Conservation (phyloP, 2,113 vertebrate species). For the Coregonus clupeaformis region DNA sequence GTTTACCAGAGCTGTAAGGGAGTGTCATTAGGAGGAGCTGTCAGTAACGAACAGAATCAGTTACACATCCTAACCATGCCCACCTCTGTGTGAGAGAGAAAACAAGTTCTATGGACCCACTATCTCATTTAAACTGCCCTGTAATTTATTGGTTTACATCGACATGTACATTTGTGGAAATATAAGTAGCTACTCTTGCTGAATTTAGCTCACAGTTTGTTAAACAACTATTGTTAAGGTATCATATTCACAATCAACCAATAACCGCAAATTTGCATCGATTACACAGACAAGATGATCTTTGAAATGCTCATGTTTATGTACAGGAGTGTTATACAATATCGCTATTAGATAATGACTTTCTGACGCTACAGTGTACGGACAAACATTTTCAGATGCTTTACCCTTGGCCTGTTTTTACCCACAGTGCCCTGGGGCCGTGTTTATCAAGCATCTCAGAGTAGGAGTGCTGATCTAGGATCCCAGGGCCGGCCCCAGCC, state of each 20-base stretch:
- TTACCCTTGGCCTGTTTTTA: neutral
- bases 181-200: neutral
- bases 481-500: too few species aligned
- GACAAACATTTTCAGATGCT: neutral
- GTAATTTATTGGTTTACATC: conserved; percentile 1
- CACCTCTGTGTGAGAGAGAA: conserved; percentile 6
- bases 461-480: too few species aligned
- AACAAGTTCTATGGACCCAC: neutral
- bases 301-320: too few species aligned
- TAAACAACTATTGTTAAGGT: conserved; percentile 1
- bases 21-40: conserved; percentile 30
- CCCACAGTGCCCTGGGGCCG: neutral
- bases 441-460: too few species aligned
- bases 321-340: too few species aligned
- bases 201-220: neutral
- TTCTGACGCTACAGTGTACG: neutral
- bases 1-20: conserved; percentile 17
- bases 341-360: too few species aligned
- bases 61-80: conserved; percentile 38
- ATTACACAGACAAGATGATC: neutral
- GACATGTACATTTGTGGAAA: neutral
- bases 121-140: neutral
- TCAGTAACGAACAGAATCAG: conserved; percentile 40
- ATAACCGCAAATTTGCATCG: neutral
- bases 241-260: neutral